These are phyloP conservation scores for Meriones psammophilus DNA, from an alignment of 2,797 vertebrate genomes.

Conservation along the genomic window DNA sequence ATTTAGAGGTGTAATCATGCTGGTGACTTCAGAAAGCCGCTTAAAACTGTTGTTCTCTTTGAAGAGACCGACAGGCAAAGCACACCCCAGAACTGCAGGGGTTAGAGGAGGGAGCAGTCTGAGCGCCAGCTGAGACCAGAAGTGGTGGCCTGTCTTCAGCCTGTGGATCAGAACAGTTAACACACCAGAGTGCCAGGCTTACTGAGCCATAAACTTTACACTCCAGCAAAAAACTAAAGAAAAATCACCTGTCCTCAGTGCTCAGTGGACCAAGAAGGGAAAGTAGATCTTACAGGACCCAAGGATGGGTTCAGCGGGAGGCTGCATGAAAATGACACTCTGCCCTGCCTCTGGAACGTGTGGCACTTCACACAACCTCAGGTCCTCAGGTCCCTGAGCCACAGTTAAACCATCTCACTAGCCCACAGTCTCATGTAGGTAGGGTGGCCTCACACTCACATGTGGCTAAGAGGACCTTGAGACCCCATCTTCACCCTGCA, in stretches of 20 bases:
- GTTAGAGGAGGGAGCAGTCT: not conserved
- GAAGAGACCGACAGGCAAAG: slow-evolving; percentile 22
- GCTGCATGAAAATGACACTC: not conserved
- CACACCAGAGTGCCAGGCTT: slow-evolving; percentile 2
- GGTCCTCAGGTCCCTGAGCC: not conserved
- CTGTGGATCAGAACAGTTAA: slow-evolving; percentile 51
- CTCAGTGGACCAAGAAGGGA: slow-evolving; percentile 5
- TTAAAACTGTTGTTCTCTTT: slow-evolving; percentile 36
- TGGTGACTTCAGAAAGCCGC: slow-evolving; percentile 63
- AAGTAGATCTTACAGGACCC: slow-evolving; percentile 54
- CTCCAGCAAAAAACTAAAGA: slow-evolving; percentile 32
- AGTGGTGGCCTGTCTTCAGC: not conserved
- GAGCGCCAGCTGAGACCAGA: not conserved
- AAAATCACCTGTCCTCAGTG: not conserved
- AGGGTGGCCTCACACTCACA: not conserved
- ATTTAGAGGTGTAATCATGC: slow-evolving; percentile 39
- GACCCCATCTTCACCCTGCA: not conserved
- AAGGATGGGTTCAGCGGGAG: not conserved
- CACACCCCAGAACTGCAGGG: not conserved
- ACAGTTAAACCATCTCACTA: not conserved
- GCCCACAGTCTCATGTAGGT: not conserved
- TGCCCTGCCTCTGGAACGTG: not conserved
- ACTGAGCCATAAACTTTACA: not conserved
- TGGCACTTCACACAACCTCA: not conserved
- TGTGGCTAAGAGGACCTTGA: not conserved